Percentiles rank a stretch among this genome's conserved stretches.
These are phyloP conservation scores for Limenitis camilla DNA, from an alignment of 2,888 invertebrate genomes.

Conservation along the genomic window DNA sequence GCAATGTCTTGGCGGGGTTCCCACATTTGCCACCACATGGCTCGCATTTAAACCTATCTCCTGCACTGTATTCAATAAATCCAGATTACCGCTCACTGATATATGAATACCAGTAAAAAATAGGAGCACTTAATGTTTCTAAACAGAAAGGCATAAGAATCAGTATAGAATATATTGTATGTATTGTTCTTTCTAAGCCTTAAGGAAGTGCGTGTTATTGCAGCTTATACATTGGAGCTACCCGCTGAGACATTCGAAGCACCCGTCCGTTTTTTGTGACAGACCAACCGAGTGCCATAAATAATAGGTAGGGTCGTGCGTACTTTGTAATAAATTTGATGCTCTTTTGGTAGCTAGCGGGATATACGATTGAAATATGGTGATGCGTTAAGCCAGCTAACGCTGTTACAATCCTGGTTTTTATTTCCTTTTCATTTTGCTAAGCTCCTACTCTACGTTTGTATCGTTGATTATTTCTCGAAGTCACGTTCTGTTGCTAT, in stretches of 20 bases:
- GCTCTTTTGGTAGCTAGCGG: constrained; percentile 70
- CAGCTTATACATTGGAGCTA: constrained; percentile 69
- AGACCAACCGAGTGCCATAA: constrained; percentile 73
- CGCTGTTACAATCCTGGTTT: constrained; percentile 56
- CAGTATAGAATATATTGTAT: constrained; percentile 37
- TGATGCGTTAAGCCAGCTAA: constrained; percentile 69
- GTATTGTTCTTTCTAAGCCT: constrained; percentile 43
- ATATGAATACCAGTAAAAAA: constrained; percentile 45
- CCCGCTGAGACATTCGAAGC: constrained; percentile 71
- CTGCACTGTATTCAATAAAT: constrained; percentile 65
- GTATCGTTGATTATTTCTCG: constrained; percentile 48
- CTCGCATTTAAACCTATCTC: constrained; percentile 58
- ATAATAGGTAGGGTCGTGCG: constrained; percentile 71
- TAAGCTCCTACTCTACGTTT: constrained; percentile 47
- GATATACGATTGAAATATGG: constrained; percentile 70
- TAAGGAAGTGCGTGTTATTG: constrained; percentile 73
- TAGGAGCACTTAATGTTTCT: constrained; percentile 28
- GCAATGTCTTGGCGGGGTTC: constrained; percentile 70
- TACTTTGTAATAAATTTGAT: constrained; percentile 72
- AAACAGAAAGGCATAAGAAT: constrained; percentile 44
- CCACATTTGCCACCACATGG: constrained; percentile 71
- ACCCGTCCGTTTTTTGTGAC: constrained; percentile 74
- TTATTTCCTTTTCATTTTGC: constrained; percentile 63
- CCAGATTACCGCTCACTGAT: constrained; percentile 58
- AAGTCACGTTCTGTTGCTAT: constrained; percentile 49